These are phyloP conservation scores for Agrypnia vestita DNA, from an alignment of 1,140 invertebrate genomes.

Conservation along the genomic window DNA sequence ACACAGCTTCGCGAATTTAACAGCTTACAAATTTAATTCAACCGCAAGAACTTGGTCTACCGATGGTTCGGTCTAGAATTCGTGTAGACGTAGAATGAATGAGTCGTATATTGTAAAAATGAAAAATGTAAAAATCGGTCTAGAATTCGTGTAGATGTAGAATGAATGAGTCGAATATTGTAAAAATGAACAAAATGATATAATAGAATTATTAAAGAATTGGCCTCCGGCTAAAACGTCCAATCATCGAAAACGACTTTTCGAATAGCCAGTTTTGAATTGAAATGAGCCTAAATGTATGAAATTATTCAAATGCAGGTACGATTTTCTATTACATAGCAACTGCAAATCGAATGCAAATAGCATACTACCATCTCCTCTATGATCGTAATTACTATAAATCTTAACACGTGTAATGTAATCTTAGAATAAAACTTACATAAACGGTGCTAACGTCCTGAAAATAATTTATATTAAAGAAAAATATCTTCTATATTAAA, in stretches of 20 bases:
- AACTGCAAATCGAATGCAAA: slow-evolving; percentile 34
- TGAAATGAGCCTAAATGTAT: slow-evolving; percentile 32
- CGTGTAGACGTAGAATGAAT: too few relatives aligned
- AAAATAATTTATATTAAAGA: slow-evolving; percentile 21
- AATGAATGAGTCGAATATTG: neutral
- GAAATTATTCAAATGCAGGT: slow-evolving; percentile 42
- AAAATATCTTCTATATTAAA: neutral
- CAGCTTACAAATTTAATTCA: too few relatives aligned
- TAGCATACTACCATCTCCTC: neutral
- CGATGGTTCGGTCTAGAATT: too few relatives aligned
- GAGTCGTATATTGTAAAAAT: neutral
- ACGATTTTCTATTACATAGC: slow-evolving; percentile 38
- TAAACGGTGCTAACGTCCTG: slow-evolving; percentile 18
- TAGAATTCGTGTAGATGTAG: too few relatives aligned
- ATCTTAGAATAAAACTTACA: slow-evolving; percentile 15
- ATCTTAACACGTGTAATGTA: slow-evolving; percentile 13
- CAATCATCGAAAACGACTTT: slow-evolving; percentile 34
- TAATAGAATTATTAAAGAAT: slow-evolving; percentile 20
- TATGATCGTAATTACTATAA: slow-evolving; percentile 8
- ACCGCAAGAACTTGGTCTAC: too few relatives aligned
- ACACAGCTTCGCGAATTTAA: too few relatives aligned
- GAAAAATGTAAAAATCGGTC: neutral
- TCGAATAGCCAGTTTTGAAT: slow-evolving; percentile 13
- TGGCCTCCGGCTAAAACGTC: neutral
- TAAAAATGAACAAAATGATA: slow-evolving; percentile 12